Conservation (phyloP, 30 jellyfish, hydroid and myxozoan species). For the Catostylus mosaicus region DNA sequence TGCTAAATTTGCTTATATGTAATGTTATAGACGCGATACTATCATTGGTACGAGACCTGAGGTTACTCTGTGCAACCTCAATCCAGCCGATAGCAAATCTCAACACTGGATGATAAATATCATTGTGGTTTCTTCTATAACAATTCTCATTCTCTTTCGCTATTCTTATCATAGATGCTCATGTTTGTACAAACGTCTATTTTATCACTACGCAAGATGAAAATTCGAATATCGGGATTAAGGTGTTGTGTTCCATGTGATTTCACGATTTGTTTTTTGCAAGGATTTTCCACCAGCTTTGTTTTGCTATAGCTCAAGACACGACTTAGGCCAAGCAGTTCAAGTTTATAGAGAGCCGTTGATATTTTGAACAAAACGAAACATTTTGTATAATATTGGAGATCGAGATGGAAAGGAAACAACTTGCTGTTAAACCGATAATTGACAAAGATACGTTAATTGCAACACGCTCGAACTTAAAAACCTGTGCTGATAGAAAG, state of each 20-base stretch:
- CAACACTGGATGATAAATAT: constrained; percentile 25
- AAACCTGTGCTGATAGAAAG: background rate
- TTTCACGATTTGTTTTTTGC: background rate
- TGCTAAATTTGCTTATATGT: background rate
- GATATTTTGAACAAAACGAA: background rate
- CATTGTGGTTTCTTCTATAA: constrained; percentile 41
- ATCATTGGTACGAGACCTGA: constrained; percentile 23
- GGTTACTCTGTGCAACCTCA: constrained; percentile 57
- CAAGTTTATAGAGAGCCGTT: background rate
- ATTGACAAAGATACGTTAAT: constrained; percentile 23
- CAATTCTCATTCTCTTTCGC: constrained; percentile 18
- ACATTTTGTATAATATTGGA: background rate
- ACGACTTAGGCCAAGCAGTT: constrained; percentile 4
- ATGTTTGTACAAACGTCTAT: constrained; percentile 20
- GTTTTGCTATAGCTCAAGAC: background rate
- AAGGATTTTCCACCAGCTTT: constrained; percentile 1
- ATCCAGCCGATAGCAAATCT: constrained; percentile 38
- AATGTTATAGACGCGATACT: constrained; percentile 4
- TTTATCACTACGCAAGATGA: constrained; percentile 18
- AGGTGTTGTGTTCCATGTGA: constrained; percentile 6
- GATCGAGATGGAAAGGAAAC: constrained; percentile 15
- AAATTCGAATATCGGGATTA: constrained; percentile 14
- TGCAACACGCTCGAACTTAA: constrained; percentile 7
- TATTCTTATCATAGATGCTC: constrained; percentile 14
- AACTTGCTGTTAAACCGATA: constrained; percentile 6